A percentile compares a stretch with the other conserved stretches of the same genome.
phyloP scores from a whole-genome alignment of 2,888 invertebrate genomes.

The Zeuzera pyrina region DNA sequence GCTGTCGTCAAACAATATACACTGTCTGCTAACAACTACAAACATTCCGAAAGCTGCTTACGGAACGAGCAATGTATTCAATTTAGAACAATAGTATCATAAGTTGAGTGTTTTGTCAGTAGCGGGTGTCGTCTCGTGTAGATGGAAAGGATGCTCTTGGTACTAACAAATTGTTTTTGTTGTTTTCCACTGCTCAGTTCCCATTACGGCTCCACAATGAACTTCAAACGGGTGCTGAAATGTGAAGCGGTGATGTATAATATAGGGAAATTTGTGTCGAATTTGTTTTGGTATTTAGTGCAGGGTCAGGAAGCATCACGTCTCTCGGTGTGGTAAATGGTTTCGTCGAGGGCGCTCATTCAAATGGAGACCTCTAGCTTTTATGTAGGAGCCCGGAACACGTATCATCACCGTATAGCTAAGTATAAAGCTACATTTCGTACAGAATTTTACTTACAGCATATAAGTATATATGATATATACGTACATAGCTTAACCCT shows the following conservation, averaged over 20 bases:
- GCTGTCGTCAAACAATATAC: conserved; percentile 23
- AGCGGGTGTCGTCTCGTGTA: background rate
- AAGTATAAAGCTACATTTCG: too few relatives aligned
- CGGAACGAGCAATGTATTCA: conserved; percentile 37
- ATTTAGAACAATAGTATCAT: conserved; percentile 35
- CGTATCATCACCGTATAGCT: too few relatives aligned
- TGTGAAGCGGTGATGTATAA: conserved; percentile 20
- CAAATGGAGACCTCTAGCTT: conserved; percentile 23
- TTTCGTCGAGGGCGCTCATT: conserved; percentile 29
- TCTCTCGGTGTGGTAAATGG: conserved; percentile 29
- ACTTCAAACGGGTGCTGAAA: background rate
- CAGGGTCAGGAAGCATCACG: conserved; percentile 18
- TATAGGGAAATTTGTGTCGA: conserved; percentile 1
- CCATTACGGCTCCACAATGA: conserved; percentile 1
- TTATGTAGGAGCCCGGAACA: conserved; percentile 21
- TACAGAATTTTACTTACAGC: too few relatives aligned
- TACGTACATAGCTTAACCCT: too few relatives aligned
- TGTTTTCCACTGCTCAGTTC: background rate
- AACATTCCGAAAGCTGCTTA: conserved; percentile 21
- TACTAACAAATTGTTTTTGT: background rate
- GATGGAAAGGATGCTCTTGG: too few relatives aligned
- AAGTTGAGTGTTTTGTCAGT: background rate
- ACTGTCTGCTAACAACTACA: conserved; percentile 26
- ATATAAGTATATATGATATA: too few relatives aligned
- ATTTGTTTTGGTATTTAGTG: conserved; percentile 5